A percentile compares a stretch with the other conserved stretches of the same genome.
phyloP scores from a whole-genome alignment of 92 coral and sea anemone species.

The Porites rus region DNA sequence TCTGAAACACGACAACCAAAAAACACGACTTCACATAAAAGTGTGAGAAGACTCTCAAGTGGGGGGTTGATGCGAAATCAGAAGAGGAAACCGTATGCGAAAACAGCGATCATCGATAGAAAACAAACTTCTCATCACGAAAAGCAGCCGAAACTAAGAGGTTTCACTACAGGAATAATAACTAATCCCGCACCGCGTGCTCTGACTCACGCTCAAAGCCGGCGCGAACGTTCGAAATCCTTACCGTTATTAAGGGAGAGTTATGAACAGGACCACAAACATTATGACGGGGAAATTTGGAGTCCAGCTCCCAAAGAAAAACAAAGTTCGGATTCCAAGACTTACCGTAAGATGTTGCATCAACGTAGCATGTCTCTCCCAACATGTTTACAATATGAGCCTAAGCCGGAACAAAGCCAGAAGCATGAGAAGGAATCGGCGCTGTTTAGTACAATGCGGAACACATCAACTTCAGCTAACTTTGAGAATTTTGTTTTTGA shows the following conservation, averaged over 20 bases:
- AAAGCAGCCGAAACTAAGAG: not conserved
- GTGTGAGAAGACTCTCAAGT: conserved; percentile 47
- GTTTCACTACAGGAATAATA: not conserved
- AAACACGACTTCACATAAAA: not conserved
- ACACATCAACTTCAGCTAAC: not conserved
- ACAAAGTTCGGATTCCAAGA: not conserved
- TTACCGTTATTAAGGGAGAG: not conserved
- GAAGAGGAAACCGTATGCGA: conserved; percentile 15
- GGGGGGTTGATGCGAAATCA: conserved; percentile 67
- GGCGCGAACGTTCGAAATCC: conserved; percentile 12
- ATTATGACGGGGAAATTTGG: not conserved
- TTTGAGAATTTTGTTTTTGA: conserved; percentile 3
- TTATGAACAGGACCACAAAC: not conserved
- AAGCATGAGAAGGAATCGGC: not conserved
- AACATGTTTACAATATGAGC: conserved; percentile 1
- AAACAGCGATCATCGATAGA: not conserved
- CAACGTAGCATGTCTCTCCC: conserved; percentile 3
- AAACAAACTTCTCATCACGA: not conserved
- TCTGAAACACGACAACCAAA: conserved; percentile 11
- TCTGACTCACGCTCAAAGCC: not conserved
- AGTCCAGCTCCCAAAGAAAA: not conserved
- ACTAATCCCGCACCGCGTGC: not conserved
- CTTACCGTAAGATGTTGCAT: not conserved
- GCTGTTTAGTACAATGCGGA: not conserved
- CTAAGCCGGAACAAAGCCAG: not conserved